Evolutionary conservation across 2,888 invertebrate genomes (phyloP).

Genomic region (Cosmopolites sordidus): DNA sequence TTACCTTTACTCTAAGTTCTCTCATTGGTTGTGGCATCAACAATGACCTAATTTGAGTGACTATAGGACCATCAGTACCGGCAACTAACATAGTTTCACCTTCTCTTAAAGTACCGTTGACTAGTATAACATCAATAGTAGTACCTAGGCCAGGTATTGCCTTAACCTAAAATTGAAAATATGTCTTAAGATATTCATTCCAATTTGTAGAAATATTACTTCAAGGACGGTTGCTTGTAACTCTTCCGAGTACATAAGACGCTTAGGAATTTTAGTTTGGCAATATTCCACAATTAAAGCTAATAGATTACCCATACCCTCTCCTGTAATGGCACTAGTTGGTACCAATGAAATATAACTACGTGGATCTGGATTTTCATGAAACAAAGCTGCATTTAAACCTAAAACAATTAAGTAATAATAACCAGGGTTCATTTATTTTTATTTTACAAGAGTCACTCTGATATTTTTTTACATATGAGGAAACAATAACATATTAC

Average conservation of each 20-base stretch:
- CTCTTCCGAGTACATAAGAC: constrained; percentile 89
- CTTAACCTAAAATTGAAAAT: constrained; percentile 66
- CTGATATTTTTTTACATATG: no score
- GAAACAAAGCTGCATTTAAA: constrained; percentile 90
- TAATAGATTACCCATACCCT: constrained; percentile 92
- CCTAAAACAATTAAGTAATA: constrained; percentile 26
- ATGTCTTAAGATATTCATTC: not conserved
- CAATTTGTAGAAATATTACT: constrained; percentile 7
- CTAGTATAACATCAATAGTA: constrained; percentile 96
- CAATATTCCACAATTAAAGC: constrained; percentile 89
- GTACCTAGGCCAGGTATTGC: constrained; percentile 95
- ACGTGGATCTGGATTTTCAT: constrained; percentile 90
- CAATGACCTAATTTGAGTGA: constrained; percentile 93
- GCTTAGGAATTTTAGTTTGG: constrained; percentile 57
- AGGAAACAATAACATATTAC: no score
- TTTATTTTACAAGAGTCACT: no score
- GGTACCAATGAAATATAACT: constrained; percentile 95
- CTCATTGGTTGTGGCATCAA: constrained; percentile 98
- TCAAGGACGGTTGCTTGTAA: constrained; percentile 71
- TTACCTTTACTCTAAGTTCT: constrained; percentile 93
- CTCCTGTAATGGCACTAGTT: constrained; percentile 96
- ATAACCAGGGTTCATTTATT: no score
- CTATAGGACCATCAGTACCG: constrained; percentile 97
- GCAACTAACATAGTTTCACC: constrained; percentile 94
- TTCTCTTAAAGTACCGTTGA: constrained; percentile 91